Conservation (phyloP, 2,113 vertebrate genomes). For the Electrona antarctica region DNA sequence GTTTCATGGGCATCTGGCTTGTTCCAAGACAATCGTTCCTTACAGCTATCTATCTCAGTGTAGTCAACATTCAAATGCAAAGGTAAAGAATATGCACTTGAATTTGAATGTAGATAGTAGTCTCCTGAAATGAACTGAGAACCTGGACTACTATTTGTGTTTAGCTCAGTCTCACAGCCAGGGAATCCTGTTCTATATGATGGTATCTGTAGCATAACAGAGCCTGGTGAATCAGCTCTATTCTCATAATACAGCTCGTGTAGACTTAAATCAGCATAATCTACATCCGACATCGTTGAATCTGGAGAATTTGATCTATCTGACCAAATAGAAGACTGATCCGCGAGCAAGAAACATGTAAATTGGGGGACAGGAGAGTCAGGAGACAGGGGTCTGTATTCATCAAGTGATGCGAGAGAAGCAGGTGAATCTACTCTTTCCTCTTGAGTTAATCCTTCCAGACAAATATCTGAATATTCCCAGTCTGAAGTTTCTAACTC, state of each 20-base stretch:
- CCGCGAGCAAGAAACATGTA: neutral
- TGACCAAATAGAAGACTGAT: neutral
- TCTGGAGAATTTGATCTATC: neutral
- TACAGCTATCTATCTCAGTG: neutral
- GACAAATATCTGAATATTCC: neutral
- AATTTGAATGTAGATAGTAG: neutral
- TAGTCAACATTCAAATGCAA: neutral
- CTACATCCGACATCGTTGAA: neutral
- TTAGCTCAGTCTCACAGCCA: neutral
- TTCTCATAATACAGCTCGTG: conserved; percentile 12
- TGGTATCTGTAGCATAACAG: neutral
- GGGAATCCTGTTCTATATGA: neutral
- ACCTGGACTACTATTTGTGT: neutral
- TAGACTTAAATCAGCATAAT: conserved; percentile 1
- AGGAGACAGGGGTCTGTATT: conserved; percentile 7
- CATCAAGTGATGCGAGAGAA: neutral
- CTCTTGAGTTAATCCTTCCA: neutral
- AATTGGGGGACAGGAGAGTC: conserved; percentile 11
- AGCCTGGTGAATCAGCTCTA: conserved; percentile 3
- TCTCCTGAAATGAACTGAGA: neutral
- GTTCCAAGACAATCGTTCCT: conserved; percentile 2
- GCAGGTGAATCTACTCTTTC: neutral
- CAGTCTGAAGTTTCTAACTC: neutral
- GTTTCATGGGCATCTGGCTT: neutral
- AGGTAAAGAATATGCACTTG: neutral